A percentile compares a stretch with the other conserved stretches of the same genome.
These are phyloP conservation scores for Stichodactyla helianthus DNA, from an alignment of 64 coral and sea anemone species.

Conservation along the genomic window DNA sequence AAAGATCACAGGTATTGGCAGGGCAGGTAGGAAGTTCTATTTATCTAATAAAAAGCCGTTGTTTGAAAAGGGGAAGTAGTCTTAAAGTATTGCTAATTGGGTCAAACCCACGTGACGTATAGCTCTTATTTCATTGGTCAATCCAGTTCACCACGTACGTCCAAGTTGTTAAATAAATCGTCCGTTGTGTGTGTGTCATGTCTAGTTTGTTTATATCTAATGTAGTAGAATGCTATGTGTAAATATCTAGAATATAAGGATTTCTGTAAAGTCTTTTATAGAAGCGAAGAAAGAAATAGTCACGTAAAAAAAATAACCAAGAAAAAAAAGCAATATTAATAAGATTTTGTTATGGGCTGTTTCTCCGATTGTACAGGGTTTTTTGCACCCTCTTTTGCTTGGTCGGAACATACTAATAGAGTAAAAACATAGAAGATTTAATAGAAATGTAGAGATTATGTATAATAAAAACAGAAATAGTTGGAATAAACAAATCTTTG, in stretches of 20 bases:
- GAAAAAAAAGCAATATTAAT: neutral
- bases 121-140: conserved; percentile 25
- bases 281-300: neutral
- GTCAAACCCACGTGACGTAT: conserved; percentile 8
- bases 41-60: neutral
- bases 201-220: neutral
- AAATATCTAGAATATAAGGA: conserved; percentile 10
- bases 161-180: neutral
- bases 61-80: neutral
- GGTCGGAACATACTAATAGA: conserved; percentile 8
- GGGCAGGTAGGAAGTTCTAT: too few relatives aligned
- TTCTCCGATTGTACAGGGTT: conserved; percentile 18
- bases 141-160: conserved; percentile 28
- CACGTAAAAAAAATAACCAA: neutral
- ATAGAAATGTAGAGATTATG: conserved; percentile 29
- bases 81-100: conserved; percentile 1
- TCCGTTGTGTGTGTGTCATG: neutral
- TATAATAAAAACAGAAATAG: conserved; percentile 14
- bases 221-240: neutral
- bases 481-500: conserved; percentile 14
- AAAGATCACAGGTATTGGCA: too few relatives aligned
- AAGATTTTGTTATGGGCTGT: conserved; percentile 17
- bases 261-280: conserved; percentile 32
- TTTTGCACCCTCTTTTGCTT: conserved; percentile 22
- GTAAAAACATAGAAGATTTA: conserved; percentile 13